Base-by-base conservation (phyloP, 2,888 invertebrate genomes). In the Heliconius ismenius region DNA sequence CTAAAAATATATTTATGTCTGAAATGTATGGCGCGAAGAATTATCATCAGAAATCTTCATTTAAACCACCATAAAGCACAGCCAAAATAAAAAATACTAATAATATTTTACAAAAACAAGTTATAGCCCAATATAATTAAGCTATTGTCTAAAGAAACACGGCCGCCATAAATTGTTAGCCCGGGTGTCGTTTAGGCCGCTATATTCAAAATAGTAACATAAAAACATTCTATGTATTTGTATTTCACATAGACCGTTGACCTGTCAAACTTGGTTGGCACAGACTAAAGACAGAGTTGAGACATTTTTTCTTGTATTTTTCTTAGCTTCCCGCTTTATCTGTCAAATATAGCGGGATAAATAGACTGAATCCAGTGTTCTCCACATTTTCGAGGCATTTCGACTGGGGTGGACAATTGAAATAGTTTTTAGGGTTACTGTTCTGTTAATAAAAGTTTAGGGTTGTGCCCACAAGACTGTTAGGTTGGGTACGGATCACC, bases 191-290 rank as follows among this genome's bases (percentile, higher is more conserved):
- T 90, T 90, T 89, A 85, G 86, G 89, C 89, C 83, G 89, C 88
- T 90, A 91, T 92, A 91, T 93, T 92, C 92, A 92, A 93, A 92
- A 92, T 90, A 89, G 91, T 89, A 87, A 86, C 87, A 88, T 92
- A 92, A 93, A 92, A 93, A 90, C 88, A 84, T 86, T 85, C 86
- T 84, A 82, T 85, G 81, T 62, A 26, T 62, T 62, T 62, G 62
- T 85, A 84, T 84, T 81, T 83, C 81, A 87, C 91, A 88, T 90
- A 79, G 63, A 75, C 80, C 76, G 72, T 76, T 82, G 86, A 85
- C 77, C 85, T 77, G 73, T 79, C 77, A 73, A 76, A 74, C 72
- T 58, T 79, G 79, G 78, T 65, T 43, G 74, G 24, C 60, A 76
- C 76, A 39, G 21, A 60, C 43, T 10, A n/a, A 21, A 43, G 75